Evolutionary conservation across 2,113 vertebrate species (phyloP).

Genomic region (Dolichotis patagonum): DNA sequence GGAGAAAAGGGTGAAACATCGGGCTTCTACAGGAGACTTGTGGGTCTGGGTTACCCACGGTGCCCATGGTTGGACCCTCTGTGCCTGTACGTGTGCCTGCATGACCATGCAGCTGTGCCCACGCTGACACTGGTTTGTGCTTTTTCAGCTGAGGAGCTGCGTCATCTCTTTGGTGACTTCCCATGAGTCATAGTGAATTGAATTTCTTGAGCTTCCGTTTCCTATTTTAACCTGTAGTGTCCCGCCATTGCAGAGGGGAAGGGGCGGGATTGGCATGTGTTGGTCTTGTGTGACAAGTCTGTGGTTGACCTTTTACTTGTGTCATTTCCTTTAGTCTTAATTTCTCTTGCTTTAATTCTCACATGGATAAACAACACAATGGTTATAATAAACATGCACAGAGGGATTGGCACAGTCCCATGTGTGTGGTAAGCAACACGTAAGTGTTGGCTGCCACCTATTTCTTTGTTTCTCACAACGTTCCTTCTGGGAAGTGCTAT

Average conservation of each 20-base stretch:
- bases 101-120: not conserved
- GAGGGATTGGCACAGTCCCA: not conserved
- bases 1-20: not conserved
- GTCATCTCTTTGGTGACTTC: not conserved
- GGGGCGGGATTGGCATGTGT: not conserved
- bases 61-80: not conserved
- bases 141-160: not conserved
- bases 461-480: not conserved
- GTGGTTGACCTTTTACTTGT: not conserved
- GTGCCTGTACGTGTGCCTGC: not conserved
- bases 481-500: not conserved
- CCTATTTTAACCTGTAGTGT: not conserved
- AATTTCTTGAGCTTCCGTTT: not conserved
- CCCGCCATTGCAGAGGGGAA: conserved; percentile 14
- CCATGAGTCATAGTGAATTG: not conserved
- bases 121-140: not conserved
- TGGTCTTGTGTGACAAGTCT: not conserved
- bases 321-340: not conserved
- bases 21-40: not conserved
- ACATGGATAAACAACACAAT: not conserved
- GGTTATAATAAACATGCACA: not conserved
- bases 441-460: not conserved
- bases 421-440: not conserved
- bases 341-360: not conserved
- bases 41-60: not conserved